A percentile compares a stretch with the other conserved stretches of the same genome.
phyloP scores from a whole-genome alignment of 2,888 invertebrate species.

The Drosophila siamana region DNA sequence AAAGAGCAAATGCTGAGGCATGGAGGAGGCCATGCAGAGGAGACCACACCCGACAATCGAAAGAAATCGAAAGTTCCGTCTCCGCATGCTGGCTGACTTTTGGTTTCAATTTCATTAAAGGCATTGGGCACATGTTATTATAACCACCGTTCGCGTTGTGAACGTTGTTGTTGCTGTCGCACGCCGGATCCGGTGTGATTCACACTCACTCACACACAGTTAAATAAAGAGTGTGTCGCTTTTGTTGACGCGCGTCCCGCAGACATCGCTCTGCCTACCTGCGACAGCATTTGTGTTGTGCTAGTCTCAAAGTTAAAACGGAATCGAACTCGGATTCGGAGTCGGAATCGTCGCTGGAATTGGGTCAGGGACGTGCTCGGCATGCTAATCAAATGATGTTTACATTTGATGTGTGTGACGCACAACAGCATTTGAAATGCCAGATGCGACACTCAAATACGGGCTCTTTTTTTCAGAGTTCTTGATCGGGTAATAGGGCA shows the following conservation, averaged over 20 bases:
- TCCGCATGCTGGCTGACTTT: slow-evolving; percentile 31
- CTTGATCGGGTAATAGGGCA: slow-evolving; percentile 10
- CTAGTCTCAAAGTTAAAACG: slow-evolving; percentile 37
- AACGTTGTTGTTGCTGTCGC: slow-evolving; percentile 31
- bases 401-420: slow-evolving; percentile 58
- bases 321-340: slow-evolving; percentile 38
- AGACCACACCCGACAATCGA: slow-evolving; percentile 65
- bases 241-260: slow-evolving; percentile 60
- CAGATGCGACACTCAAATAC: slow-evolving; percentile 14
- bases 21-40: slow-evolving; percentile 27
- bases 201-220: slow-evolving; percentile 41
- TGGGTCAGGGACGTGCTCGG: slow-evolving; percentile 80
- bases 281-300: slow-evolving; percentile 32
- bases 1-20: background rate
- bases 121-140: slow-evolving; percentile 44
- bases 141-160: slow-evolving; percentile 4
- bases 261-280: slow-evolving; percentile 25
- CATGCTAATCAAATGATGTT: slow-evolving; percentile 70
- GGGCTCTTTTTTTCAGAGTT: slow-evolving; percentile 32
- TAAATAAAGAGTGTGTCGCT: slow-evolving; percentile 6
- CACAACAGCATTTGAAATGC: slow-evolving; percentile 37
- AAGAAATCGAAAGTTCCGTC: slow-evolving; percentile 80
- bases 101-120: slow-evolving; percentile 73
- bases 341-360: slow-evolving; percentile 34
- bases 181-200: slow-evolving; percentile 67